These are phyloP conservation scores for Actinia equina DNA, from an alignment of 64 coral and sea anemone genomes.

Conservation along the genomic window DNA sequence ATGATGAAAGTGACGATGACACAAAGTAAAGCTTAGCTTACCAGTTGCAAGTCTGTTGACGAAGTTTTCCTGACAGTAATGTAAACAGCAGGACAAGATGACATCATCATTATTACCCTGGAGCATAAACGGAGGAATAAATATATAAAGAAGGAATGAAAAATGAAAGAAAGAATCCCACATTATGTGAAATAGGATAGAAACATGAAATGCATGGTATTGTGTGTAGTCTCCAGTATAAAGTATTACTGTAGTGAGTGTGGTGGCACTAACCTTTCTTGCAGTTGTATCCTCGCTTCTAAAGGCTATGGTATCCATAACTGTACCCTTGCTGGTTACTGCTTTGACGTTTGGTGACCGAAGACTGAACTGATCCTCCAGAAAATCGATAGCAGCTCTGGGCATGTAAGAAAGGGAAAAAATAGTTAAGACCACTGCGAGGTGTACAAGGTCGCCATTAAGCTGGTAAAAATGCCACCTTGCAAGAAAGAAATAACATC, in stretches of 20 bases:
- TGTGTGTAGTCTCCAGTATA: too few species aligned
- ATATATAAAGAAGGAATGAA: background rate
- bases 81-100: slow-evolving; percentile 83
- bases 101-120: slow-evolving; percentile 97
- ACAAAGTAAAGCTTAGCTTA: background rate
- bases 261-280: slow-evolving; percentile 60
- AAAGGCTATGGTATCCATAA: slow-evolving; percentile 90
- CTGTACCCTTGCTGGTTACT: slow-evolving; percentile 90
- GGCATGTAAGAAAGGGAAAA: background rate
- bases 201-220: too few species aligned
- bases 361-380: slow-evolving; percentile 86
- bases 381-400: slow-evolving; percentile 86
- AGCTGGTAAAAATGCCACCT: too few species aligned
- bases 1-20: too few species aligned
- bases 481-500: too few species aligned
- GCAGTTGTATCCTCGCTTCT: slow-evolving; percentile 91
- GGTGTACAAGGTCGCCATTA: too few species aligned
- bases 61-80: slow-evolving; percentile 97
- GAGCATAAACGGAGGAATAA: background rate
- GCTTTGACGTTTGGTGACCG: slow-evolving; percentile 72
- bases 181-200: too few species aligned
- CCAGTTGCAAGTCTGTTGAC: slow-evolving; percentile 86
- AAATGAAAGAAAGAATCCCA: background rate
- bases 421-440: background rate
- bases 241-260: background rate